Evolutionary conservation across 35 echinoderm and acorn worm species (phyloP), one percentile per base, ranked within the genome.

Genomic region (Strongylocentrotus purpuratus): DNA sequence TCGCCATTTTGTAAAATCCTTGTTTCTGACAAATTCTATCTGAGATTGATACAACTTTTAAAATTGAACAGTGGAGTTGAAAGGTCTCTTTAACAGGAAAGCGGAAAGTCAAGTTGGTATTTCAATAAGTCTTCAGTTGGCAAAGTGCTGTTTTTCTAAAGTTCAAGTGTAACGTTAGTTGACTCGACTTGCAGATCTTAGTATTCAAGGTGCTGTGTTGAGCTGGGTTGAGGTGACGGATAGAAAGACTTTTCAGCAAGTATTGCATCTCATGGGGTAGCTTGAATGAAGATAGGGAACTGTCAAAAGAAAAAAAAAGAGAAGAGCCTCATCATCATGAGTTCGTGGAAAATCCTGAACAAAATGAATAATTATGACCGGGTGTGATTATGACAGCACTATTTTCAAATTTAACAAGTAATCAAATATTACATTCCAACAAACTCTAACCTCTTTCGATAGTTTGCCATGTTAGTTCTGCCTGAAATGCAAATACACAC

Each of bases 201-300:
- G 17, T 17, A 28, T 25, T 12, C n/a, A 46, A 11, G 91, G 91
- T 93, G 91, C 91, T 93, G 91, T 93, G 91, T 93, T 93, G 91
- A 93, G 91, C 48, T 93, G 91, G 45, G 87, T 89, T 45, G 87
- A 89, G 87, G 32, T 89, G 91, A 50, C 22, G 33, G 33, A 50
- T 15, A 93, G 91, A 93, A 93, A 93, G 91, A 93, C 91, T 93
- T 92, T 28, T 93, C 91, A 58, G 91, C 91, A 58, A 93, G 91
- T 93, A 46, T 93, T 93, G 91, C 91, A 93, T 93, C 91, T 93
- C 91, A 93, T 93, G 46, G 91, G 87, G 91, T 58, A 93, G 46
- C 91, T 93, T 93, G 48, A 46, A 93, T 93, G 91, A 93, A 93
- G 46, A 58, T 18, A 58, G 48, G 91, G 48, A 46, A 58, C 91